phyloP scores from a whole-genome alignment of 2,797 vertebrate genomes.

The Tiaroga cobitis region DNA sequence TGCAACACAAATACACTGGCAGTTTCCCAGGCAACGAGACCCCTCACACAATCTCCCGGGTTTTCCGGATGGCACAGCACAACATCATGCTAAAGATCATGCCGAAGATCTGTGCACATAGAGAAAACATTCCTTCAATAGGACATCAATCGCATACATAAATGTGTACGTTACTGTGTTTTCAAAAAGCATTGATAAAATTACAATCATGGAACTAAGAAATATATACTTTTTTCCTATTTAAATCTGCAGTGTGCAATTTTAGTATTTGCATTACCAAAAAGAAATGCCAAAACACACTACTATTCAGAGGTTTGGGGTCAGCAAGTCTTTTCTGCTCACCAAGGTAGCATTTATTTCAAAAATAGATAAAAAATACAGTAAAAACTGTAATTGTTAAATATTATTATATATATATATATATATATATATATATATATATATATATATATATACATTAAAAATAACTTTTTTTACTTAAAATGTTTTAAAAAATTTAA shows the following conservation, averaged over 20 bases:
- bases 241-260: neutral
- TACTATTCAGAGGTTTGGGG: neutral
- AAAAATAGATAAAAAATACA: neutral
- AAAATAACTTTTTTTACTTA: neutral
- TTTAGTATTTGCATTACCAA: neutral
- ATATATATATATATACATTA: too few species aligned
- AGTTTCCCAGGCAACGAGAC: constrained; percentile 40
- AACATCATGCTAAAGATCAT: constrained; percentile 99
- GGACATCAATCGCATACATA: neutral
- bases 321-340: neutral
- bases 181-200: neutral
- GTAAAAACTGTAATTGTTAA: neutral
- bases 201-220: neutral
- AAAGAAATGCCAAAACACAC: neutral
- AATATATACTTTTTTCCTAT: neutral
- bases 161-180: neutral
- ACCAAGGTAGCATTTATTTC: neutral
- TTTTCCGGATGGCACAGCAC: constrained; percentile 94
- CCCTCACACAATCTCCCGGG: constrained; percentile 90
- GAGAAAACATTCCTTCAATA: neutral
- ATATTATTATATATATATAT: neutral
- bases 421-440: too few species aligned
- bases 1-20: constrained; percentile 73
- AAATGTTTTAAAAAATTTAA: neutral
- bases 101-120: constrained; percentile 85